Evolutionary conservation across 2,113 vertebrate species (phyloP).

Genomic region (Ceyx melanurus): DNA sequence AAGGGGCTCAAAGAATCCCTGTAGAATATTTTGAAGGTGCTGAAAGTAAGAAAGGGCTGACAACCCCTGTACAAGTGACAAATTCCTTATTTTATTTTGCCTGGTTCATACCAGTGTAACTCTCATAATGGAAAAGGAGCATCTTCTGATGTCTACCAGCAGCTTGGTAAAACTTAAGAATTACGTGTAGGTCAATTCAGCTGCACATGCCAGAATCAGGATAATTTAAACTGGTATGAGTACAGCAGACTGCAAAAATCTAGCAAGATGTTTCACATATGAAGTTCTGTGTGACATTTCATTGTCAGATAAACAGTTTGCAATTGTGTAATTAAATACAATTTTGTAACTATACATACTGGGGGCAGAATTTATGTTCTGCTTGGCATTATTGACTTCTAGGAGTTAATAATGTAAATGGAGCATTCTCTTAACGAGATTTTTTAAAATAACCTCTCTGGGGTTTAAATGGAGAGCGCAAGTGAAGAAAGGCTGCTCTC

Average conservation of each 20-base stretch:
- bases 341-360: slow-evolving; percentile 1
- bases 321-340: slow-evolving; percentile 26
- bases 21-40: not conserved
- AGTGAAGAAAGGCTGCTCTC: not conserved
- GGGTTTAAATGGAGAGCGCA: not conserved
- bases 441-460: not conserved
- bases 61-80: not conserved
- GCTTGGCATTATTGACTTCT: slow-evolving; percentile 39
- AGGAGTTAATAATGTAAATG: slow-evolving; percentile 33
- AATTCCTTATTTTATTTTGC: not conserved
- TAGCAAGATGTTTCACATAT: not conserved
- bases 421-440: not conserved
- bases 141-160: not conserved
- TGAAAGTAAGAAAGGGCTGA: not conserved
- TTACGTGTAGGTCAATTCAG: not conserved
- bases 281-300: not conserved
- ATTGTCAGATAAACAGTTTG: slow-evolving; percentile 19
- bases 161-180: not conserved
- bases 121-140: not conserved
- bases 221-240: not conserved
- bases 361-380: slow-evolving; percentile 21
- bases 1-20: not conserved
- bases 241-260: not conserved
- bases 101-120: not conserved
- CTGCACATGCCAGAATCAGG: not conserved